A percentile compares a stretch with the other conserved stretches of the same genome.
Evolutionary conservation across 2,113 vertebrate genomes (phyloP).

Genomic region (Toxostoma redivivum): DNA sequence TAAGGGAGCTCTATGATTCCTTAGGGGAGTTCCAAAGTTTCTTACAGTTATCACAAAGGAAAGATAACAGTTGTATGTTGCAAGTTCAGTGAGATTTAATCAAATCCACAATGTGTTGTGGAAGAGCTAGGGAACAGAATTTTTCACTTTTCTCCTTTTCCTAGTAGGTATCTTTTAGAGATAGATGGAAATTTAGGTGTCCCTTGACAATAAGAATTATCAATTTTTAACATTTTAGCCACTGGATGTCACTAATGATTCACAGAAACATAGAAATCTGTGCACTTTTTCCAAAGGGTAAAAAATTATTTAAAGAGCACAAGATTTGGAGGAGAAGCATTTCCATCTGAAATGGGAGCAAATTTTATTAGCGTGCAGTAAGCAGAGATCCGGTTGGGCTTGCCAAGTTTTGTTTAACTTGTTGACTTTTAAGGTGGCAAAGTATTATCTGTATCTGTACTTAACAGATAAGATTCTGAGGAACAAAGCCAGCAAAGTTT

Average conservation of each 20-base stretch:
- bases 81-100: not conserved
- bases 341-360: not conserved
- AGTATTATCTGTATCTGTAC: too few species aligned
- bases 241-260: conserved; percentile 52
- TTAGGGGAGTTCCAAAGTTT: not conserved
- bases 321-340: not conserved
- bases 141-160: not conserved
- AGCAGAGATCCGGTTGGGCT: not conserved
- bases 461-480: not conserved
- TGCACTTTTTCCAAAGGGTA: conserved; percentile 6
- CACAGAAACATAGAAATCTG: not conserved
- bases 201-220: not conserved
- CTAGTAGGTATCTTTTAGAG: not conserved
- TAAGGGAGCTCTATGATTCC: not conserved
- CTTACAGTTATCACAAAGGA: not conserved
- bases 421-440: not conserved
- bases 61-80: not conserved
- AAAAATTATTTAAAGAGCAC: not conserved
- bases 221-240: conserved; percentile 17
- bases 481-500: not conserved
- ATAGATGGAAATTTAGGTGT: not conserved
- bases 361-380: not conserved
- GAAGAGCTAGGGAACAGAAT: not conserved
- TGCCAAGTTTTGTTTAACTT: not conserved
- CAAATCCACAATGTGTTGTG: not conserved